Conservation (phyloP, 2,888 invertebrate genomes). For the Carterocephalus palaemon region DNA sequence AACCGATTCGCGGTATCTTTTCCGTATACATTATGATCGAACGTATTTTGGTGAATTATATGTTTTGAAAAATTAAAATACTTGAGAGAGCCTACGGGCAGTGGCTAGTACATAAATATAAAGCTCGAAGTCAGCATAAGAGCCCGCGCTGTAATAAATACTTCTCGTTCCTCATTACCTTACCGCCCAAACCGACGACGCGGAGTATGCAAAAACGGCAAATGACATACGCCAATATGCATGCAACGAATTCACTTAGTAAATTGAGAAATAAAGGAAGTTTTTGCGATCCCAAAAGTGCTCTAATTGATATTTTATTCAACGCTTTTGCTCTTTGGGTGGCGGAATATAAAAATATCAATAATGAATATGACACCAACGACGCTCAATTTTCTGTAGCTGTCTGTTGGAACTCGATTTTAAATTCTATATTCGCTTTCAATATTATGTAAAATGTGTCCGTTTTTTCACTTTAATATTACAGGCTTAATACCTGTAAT, state of each 20-base stretch:
- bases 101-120: conserved; percentile 4
- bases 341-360: conserved; percentile 63
- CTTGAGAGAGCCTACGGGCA: too few relatives aligned
- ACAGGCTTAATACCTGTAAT: too few relatives aligned
- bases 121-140: conserved; percentile 40
- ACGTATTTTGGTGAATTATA: too few relatives aligned
- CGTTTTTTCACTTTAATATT: too few relatives aligned
- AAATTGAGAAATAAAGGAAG: conserved; percentile 73
- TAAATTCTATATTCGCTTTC: conserved; percentile 35
- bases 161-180: conserved; percentile 69
- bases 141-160: conserved; percentile 59
- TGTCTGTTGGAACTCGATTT: conserved; percentile 53
- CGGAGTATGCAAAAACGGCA: conserved; percentile 60
- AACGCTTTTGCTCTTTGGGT: conserved; percentile 69
- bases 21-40: too few relatives aligned
- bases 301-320: conserved; percentile 77
- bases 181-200: conserved; percentile 70
- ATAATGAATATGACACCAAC: conserved; percentile 62
- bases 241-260: conserved; percentile 60
- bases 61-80: too few relatives aligned
- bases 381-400: conserved; percentile 37
- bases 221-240: conserved; percentile 69
- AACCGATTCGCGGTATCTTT: too few relatives aligned
- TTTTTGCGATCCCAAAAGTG: conserved; percentile 58
- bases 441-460: conserved; percentile 15